phyloP scores from a whole-genome alignment of 1,140 invertebrate genomes.

The Magallana angulata region DNA sequence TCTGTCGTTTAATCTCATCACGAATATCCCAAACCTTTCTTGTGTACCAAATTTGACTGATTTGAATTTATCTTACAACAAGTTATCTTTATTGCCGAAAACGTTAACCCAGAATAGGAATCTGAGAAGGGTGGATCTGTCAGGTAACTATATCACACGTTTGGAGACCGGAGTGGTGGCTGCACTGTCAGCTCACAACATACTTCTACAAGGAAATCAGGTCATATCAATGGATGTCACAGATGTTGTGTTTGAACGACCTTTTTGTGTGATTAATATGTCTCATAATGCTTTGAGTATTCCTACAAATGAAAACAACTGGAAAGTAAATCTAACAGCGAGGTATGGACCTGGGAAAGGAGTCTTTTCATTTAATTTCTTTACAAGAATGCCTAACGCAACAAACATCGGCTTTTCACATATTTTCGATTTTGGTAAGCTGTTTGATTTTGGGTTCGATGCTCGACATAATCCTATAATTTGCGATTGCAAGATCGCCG shows the following conservation, averaged over 20 bases:
- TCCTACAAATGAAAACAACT: background rate
- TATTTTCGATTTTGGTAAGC: background rate
- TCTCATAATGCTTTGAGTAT: background rate
- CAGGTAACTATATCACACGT: background rate
- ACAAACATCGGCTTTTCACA: background rate
- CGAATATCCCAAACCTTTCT: background rate
- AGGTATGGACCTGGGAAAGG: background rate
- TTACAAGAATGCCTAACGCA: background rate
- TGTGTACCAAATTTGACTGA: background rate
- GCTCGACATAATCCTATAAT: background rate
- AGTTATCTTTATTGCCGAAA: background rate
- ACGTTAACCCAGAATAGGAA: background rate
- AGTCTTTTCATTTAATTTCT: background rate
- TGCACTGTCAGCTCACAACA: background rate
- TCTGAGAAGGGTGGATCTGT: background rate
- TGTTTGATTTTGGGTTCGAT: background rate
- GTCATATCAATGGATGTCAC: background rate
- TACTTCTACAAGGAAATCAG: background rate
- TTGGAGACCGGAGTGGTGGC: background rate
- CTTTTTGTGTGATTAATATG: background rate
- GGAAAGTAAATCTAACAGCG: background rate
- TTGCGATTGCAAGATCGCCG: background rate
- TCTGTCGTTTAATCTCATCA: background rate
- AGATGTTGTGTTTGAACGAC: background rate
- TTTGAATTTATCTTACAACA: background rate